phyloP scores from a whole-genome alignment of 2,113 vertebrate genomes.

The Salvelinus namaycush region DNA sequence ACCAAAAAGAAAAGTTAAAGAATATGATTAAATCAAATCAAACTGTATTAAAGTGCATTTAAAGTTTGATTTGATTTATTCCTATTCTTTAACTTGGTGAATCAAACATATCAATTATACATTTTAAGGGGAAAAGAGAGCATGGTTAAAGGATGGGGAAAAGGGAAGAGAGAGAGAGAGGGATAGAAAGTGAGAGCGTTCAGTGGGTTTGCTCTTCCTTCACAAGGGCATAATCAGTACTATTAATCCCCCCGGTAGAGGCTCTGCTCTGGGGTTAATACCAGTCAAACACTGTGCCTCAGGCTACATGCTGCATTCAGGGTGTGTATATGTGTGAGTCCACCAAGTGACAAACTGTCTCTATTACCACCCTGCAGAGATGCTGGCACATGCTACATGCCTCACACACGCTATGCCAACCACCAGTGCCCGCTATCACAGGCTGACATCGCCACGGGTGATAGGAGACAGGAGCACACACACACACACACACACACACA shows the following conservation, averaged over 20 bases:
- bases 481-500: neutral
- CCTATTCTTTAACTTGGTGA: too few relatives aligned
- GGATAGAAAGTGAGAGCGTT: neutral
- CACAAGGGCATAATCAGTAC: neutral
- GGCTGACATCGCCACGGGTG: constrained; percentile 9
- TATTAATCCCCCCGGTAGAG: constrained; percentile 12
- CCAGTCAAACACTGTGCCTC: constrained; percentile 7
- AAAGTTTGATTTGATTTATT: too few relatives aligned
- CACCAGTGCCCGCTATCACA: constrained; percentile 17
- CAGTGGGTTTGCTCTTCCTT: neutral
- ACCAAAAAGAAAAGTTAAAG: too few relatives aligned
- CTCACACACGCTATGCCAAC: constrained; percentile 28
- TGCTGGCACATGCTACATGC: constrained; percentile 25
- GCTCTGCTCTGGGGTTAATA: constrained; percentile 25
- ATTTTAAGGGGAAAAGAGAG: too few relatives aligned
- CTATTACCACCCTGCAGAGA: constrained; percentile 38
- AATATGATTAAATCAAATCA: too few relatives aligned
- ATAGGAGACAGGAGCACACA: neutral
- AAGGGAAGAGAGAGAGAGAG: too few relatives aligned
- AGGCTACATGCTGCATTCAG: neutral
- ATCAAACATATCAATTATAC: too few relatives aligned
- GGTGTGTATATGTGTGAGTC: neutral
- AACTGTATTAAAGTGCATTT: too few relatives aligned
- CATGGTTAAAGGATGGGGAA: too few relatives aligned
- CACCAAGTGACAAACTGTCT: constrained; percentile 42